phyloP scores from a whole-genome alignment of 1,140 invertebrate genomes.

The Stegodyphus dumicola region DNA sequence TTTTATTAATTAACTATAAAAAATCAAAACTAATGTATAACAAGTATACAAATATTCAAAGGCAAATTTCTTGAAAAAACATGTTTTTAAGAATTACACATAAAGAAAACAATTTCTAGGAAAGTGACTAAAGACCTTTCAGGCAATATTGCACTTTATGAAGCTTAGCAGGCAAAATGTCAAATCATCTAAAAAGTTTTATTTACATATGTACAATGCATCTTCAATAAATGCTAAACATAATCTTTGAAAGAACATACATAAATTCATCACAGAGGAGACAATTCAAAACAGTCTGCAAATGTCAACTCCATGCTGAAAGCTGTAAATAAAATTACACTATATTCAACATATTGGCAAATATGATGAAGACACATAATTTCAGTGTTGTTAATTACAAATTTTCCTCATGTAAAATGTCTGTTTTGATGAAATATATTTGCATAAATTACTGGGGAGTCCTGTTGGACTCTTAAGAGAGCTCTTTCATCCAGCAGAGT shows the following conservation, averaged over 20 bases:
- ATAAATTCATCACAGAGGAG: no score
- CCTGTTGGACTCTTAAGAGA: neutral
- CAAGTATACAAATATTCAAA: slow-evolving; percentile 61
- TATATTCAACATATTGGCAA: no score
- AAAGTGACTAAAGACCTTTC: slow-evolving; percentile 52
- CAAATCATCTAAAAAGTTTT: slow-evolving; percentile 54
- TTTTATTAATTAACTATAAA: slow-evolving; percentile 61
- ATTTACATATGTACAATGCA: slow-evolving; percentile 58
- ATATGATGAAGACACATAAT: no score
- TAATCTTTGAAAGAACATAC: no score
- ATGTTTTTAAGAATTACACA: slow-evolving; percentile 23
- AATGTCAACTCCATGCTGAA: no score
- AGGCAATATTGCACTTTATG: slow-evolving; percentile 57
- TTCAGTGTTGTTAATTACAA: no score
- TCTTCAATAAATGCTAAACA: neutral
- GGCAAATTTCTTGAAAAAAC: slow-evolving; percentile 51
- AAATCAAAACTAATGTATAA: slow-evolving; percentile 59
- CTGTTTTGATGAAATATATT: no score
- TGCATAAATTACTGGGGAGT: no score
- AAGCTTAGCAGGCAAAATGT: slow-evolving; percentile 53
- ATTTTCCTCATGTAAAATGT: no score
- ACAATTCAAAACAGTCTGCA: no score
- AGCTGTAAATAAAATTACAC: no score
- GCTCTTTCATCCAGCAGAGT: slow-evolving; percentile 17
- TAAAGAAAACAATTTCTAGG: slow-evolving; percentile 27